A percentile compares a stretch with the other conserved stretches of the same genome.
Conservation (phyloP, 2,888 invertebrate genomes). For the Molorchus minor region DNA sequence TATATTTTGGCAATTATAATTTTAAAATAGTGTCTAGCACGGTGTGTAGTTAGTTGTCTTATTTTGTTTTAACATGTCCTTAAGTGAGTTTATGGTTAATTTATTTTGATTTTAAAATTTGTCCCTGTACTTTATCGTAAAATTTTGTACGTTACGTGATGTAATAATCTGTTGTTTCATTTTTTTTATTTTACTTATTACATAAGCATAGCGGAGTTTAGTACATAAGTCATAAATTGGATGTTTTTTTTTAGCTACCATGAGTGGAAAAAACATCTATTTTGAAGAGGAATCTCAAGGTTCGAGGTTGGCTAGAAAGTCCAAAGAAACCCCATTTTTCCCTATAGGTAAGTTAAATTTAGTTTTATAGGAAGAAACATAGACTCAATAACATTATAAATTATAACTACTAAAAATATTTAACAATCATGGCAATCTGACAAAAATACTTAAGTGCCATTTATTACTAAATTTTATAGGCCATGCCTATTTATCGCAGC, state of each 20-base stretch:
- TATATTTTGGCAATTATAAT: background rate
- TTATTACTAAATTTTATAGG: background rate
- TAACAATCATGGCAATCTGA: background rate
- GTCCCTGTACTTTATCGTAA: constrained; percentile 2
- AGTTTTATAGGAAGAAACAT: no score
- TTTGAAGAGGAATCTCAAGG: constrained; percentile 66
- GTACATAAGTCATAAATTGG: background rate
- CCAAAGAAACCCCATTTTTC: constrained; percentile 79
- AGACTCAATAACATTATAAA: no score
- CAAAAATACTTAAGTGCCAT: background rate
- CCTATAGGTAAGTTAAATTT: constrained; percentile 69
- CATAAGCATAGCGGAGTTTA: background rate
- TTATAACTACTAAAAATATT: background rate
- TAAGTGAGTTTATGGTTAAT: constrained; percentile 20
- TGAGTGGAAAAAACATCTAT: constrained; percentile 26
- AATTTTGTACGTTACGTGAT: constrained; percentile 8
- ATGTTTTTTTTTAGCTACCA: constrained; percentile 6
- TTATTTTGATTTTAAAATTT: background rate
- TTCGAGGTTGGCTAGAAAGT: constrained; percentile 71
- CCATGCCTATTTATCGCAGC: background rate
- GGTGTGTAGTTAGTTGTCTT: constrained; percentile 6
- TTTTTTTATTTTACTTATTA: background rate
- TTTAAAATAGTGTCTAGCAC: background rate
- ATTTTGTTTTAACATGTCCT: constrained; percentile 16
- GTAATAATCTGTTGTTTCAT: background rate